These are phyloP conservation scores for Apogon talboti DNA, from an alignment of 2,797 vertebrate genomes.

Conservation along the genomic window DNA sequence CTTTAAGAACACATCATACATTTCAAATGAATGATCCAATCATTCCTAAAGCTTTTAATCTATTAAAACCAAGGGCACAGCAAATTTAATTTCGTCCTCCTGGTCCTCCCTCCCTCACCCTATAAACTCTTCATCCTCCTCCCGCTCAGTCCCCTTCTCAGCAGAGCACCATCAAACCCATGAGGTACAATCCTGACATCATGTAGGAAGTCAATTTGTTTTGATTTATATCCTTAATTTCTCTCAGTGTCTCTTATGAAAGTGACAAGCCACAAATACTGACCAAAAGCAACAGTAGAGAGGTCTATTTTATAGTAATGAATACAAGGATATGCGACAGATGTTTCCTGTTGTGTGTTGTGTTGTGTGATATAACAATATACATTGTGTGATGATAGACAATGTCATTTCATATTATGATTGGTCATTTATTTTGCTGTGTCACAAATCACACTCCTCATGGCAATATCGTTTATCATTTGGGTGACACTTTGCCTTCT, in stretches of 20 bases:
- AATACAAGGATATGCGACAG: too few relatives aligned
- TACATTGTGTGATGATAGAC: too few relatives aligned
- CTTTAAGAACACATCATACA: slow-evolving; percentile 63
- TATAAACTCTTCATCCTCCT: slow-evolving; percentile 13
- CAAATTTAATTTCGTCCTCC: slow-evolving; percentile 64
- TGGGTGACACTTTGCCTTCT: too few relatives aligned
- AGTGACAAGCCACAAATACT: slow-evolving; percentile 2
- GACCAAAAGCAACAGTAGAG: too few relatives aligned
- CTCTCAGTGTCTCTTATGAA: slow-evolving; percentile 25
- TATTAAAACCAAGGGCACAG: slow-evolving; percentile 78
- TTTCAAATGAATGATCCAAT: slow-evolving; percentile 78
- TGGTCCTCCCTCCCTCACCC: slow-evolving; percentile 5
- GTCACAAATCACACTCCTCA: too few relatives aligned
- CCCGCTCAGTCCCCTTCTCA: slow-evolving; percentile 8
- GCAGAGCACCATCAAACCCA: slow-evolving; percentile 53
- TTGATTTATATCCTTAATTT: slow-evolving; percentile 68
- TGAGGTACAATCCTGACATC: slow-evolving; percentile 55
- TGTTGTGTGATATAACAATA: too few relatives aligned
- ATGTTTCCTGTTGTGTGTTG: too few relatives aligned
- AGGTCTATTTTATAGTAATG: too few relatives aligned
- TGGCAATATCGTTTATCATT: too few relatives aligned
- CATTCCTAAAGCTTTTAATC: slow-evolving; percentile 77
- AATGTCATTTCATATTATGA: too few relatives aligned
- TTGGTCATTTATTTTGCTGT: too few relatives aligned
- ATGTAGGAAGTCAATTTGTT: slow-evolving; percentile 62